Percentiles rank a stretch among this genome's conserved stretches.
Evolutionary conservation across 1,140 invertebrate genomes (phyloP).

Genomic region (Apis laboriosa): DNA sequence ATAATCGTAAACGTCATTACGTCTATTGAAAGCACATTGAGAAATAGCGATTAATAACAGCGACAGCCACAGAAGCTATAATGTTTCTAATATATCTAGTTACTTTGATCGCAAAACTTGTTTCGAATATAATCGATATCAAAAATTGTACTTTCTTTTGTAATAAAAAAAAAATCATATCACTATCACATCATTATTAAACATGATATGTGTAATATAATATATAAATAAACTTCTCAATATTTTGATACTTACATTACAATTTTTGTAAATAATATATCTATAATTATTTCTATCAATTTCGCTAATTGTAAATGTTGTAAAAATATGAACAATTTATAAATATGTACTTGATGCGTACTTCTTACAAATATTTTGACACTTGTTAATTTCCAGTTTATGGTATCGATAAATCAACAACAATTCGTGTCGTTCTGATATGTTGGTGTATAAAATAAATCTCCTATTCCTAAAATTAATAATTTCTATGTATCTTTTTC

Average conservation of each 20-base stretch:
- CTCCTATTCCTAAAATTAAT: neutral
- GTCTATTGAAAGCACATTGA: slow-evolving; percentile 60
- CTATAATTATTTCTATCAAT: too few species aligned
- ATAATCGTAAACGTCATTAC: slow-evolving; percentile 47
- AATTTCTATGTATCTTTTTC: neutral
- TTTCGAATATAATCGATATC: neutral
- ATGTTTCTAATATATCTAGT: slow-evolving; percentile 43
- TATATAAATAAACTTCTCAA: neutral
- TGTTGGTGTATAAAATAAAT: neutral
- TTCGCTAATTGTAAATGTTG: too few species aligned
- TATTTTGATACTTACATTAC: neutral
- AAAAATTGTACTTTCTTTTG: neutral
- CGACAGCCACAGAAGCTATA: slow-evolving; percentile 65
- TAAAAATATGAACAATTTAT: too few species aligned
- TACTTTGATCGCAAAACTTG: slow-evolving; percentile 10
- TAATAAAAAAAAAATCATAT: neutral
- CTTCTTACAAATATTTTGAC: too few species aligned
- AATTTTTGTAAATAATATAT: too few species aligned
- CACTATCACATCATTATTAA: neutral
- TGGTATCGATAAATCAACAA: neutral
- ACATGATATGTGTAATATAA: neutral
- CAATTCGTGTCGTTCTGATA: neutral
- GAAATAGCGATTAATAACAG: slow-evolving; percentile 62
- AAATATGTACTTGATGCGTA: too few species aligned
- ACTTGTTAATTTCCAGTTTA: too few species aligned